Evolutionary conservation across 2,888 invertebrate genomes (phyloP), one percentile per base, ranked within the genome.

Genomic region (Gryllus longicercus): DNA sequence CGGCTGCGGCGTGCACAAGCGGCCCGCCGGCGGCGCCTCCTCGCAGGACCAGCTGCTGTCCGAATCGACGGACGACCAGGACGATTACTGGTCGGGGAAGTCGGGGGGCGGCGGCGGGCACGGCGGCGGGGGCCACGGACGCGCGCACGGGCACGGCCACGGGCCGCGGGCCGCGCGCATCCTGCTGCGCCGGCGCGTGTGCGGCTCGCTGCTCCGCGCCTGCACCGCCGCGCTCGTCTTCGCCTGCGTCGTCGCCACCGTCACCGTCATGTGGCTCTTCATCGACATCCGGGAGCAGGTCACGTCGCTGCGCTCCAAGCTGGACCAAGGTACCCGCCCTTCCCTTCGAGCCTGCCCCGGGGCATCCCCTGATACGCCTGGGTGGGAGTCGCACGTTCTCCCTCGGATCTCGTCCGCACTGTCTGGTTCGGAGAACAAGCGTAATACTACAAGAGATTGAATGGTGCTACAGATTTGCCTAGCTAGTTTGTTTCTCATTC

Each of bases 241-340:
- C 84, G 90, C 91, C 50, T 91, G 91, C 84, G 89, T 91, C 78
- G 89, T 92, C 51, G 91, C 91, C 18, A 92, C 92, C 12, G 90
- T 91, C 74, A 91, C 91, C 51, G 90, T 92, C 81, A 88, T 92
- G 82, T 92, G 92, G 92, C 89, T 92, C 79, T 92, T 92, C 86
- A 91, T 92, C 80, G 92, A 92, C 85, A 91, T 92, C 79, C 89
- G 92, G 84, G 89, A 91, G 84, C 92, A 92, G 86, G 91, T 92
- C 81, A 90, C 90, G 75, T 90, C 90, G 74, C 89, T 92, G 49
- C 88, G 92, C 83, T 89, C 89, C 82, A 91, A 92, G 85, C 89
- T 92, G 87, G 91, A 92, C 84, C 90, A 91, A 92, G 92, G 92
- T 92, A 63, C 63, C 63, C 51, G 51, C 16, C 16, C 51, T 11